Conservation (phyloP, 1,140 invertebrate species). For the Neodiprion lecontei region DNA sequence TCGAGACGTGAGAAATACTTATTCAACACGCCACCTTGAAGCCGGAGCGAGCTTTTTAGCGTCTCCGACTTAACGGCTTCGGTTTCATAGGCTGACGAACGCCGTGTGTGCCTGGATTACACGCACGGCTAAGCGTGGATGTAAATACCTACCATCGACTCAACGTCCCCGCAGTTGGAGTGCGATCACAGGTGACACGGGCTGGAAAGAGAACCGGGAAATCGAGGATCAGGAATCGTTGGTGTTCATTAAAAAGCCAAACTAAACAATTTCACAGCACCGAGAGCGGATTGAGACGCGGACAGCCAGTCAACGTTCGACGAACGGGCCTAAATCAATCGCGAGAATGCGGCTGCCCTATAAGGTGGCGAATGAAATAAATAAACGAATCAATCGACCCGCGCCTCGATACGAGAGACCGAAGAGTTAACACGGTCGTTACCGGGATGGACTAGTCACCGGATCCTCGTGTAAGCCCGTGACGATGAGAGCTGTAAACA, state of each 20-base stretch:
- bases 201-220: too few species aligned
- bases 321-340: neutral
- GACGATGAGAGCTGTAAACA: neutral
- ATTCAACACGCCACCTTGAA: too few species aligned
- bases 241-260: neutral
- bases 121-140: too few species aligned
- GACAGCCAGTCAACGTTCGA: neutral
- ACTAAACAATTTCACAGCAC: neutral
- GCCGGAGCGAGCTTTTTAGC: too few species aligned
- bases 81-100: too few species aligned
- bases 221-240: neutral
- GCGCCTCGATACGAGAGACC: neutral
- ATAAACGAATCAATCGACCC: constrained; percentile 1
- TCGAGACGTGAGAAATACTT: too few species aligned
- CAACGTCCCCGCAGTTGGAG: too few species aligned
- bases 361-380: neutral
- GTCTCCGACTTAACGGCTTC: too few species aligned
- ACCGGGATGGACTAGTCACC: neutral
- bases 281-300: neutral
- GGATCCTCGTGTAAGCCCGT: neutral
- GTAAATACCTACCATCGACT: too few species aligned
- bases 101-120: too few species aligned
- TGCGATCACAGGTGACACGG: too few species aligned
- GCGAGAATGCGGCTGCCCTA: neutral
- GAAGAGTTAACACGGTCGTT: too few species aligned